A percentile compares a stretch with the other conserved stretches of the same genome.
phyloP scores from a whole-genome alignment of 2,797 vertebrate species.

The Betta splendens region DNA sequence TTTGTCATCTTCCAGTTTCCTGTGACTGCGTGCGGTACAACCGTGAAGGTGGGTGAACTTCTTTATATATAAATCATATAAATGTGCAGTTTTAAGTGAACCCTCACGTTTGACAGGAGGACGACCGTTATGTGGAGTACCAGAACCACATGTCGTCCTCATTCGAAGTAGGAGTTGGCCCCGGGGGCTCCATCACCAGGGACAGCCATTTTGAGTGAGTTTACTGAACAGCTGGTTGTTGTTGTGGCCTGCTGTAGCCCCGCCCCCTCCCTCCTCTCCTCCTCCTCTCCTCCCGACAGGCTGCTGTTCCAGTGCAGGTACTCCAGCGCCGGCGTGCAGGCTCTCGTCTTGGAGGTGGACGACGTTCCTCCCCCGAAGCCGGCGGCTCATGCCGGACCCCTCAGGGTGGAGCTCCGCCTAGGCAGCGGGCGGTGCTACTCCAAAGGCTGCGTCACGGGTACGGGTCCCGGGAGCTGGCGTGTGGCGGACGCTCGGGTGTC shows the following conservation, averaged over 20 bases:
- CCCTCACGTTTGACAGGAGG: constrained; percentile 56
- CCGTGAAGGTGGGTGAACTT: constrained; percentile 47
- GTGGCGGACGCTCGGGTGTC: rapidly evolving
- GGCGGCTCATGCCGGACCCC: constrained; percentile 60
- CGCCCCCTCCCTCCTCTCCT: background rate
- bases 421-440: constrained; percentile 73
- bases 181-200: constrained; percentile 78
- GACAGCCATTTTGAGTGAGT: constrained; percentile 82
- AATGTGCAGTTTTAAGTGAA: background rate
- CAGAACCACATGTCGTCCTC: constrained; percentile 80
- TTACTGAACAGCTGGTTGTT: background rate
- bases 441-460: constrained; percentile 78
- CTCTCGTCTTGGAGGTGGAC: constrained; percentile 72
- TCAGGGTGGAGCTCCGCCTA: constrained; percentile 76
- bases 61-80: background rate
- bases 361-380: constrained; percentile 63
- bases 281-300: constrained; percentile 56
- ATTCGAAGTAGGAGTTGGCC: constrained; percentile 77
- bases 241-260: background rate
- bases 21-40: constrained; percentile 78
- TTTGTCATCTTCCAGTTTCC: constrained; percentile 81
- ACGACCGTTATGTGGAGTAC: constrained; percentile 72
- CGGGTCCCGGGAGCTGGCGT: background rate
- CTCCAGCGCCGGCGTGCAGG: constrained; percentile 58
- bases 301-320: constrained; percentile 81